A percentile compares a stretch with the other conserved stretches of the same genome.
Conservation (phyloP, 2,888 invertebrate genomes). For the Selenia dentaria region DNA sequence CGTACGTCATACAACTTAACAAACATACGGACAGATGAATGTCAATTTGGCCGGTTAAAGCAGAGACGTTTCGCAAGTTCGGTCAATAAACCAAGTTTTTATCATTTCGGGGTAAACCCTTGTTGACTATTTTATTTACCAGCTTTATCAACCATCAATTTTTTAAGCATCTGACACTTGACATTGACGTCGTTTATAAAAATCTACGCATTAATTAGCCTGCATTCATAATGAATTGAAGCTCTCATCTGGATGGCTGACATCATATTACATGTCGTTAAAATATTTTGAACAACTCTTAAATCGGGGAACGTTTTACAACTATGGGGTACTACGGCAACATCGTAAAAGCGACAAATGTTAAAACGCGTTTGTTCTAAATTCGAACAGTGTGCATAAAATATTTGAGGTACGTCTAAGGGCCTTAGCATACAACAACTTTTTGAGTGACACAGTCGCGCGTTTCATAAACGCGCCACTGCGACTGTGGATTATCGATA, state of each 20-base stretch:
- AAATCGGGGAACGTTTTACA: slow-evolving; percentile 32
- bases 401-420: slow-evolving; percentile 48
- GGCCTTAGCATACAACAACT: too few species aligned
- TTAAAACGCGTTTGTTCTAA: slow-evolving; percentile 33
- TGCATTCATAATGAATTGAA: slow-evolving; percentile 16
- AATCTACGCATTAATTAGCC: slow-evolving; percentile 3
- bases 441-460: too few species aligned
- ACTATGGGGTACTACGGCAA: slow-evolving; percentile 25
- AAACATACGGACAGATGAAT: too few species aligned
- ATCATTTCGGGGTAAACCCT: too few species aligned
- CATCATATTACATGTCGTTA: slow-evolving; percentile 38
- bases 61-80: too few species aligned
- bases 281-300: slow-evolving; percentile 31
- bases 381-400: slow-evolving; percentile 46
- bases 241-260: slow-evolving; percentile 22
- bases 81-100: too few species aligned
- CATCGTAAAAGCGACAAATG: slow-evolving; percentile 34
- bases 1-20: too few species aligned
- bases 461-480: too few species aligned
- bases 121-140: background rate
- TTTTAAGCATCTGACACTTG: background rate
- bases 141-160: background rate
- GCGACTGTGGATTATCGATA: too few species aligned
- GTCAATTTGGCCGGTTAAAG: too few species aligned
- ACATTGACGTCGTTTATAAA: slow-evolving; percentile 1